phyloP scores from a whole-genome alignment of 2,888 invertebrate genomes.

The Spodoptera littoralis region DNA sequence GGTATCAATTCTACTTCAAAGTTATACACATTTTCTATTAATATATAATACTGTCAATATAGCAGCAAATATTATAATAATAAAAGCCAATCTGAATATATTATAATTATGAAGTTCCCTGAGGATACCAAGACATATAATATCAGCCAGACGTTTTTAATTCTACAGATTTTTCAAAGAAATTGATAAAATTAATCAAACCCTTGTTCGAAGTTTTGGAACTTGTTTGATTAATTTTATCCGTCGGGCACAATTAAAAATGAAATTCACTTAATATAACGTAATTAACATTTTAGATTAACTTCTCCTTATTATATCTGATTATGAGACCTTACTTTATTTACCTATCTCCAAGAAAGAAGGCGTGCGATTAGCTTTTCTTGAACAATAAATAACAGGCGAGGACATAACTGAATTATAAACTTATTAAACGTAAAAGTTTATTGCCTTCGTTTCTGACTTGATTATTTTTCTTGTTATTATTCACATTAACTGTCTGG shows the following conservation, averaged over 20 bases:
- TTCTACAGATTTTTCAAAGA: conserved; percentile 45
- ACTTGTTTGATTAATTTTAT: conserved; percentile 49
- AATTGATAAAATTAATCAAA: conserved; percentile 54
- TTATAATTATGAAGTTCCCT: conserved; percentile 23
- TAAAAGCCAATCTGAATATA: conserved; percentile 21
- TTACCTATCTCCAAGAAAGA: conserved; percentile 26
- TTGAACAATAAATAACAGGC: conserved; percentile 46
- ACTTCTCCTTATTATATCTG: conserved; percentile 27
- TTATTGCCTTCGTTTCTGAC: conserved; percentile 41
- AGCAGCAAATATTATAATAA: conserved; percentile 17
- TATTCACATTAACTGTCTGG: conserved; percentile 31
- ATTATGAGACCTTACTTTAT: conserved; percentile 32
- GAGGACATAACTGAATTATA: conserved; percentile 45
- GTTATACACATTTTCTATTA: conserved; percentile 7
- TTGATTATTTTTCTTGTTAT: conserved; percentile 49
- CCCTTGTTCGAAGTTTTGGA: conserved; percentile 45
- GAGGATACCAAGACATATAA: conserved; percentile 28
- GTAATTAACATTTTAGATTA: conserved; percentile 41
- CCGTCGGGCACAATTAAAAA: conserved; percentile 38
- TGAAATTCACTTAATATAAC: conserved; percentile 34
- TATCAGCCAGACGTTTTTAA: conserved; percentile 32
- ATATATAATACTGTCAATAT: conserved; percentile 1
- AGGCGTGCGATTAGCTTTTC: conserved; percentile 40
- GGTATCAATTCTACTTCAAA: background rate
- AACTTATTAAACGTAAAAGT: conserved; percentile 52